Conservation (phyloP, 2,113 vertebrate genomes). For the Myocastor coypus region DNA sequence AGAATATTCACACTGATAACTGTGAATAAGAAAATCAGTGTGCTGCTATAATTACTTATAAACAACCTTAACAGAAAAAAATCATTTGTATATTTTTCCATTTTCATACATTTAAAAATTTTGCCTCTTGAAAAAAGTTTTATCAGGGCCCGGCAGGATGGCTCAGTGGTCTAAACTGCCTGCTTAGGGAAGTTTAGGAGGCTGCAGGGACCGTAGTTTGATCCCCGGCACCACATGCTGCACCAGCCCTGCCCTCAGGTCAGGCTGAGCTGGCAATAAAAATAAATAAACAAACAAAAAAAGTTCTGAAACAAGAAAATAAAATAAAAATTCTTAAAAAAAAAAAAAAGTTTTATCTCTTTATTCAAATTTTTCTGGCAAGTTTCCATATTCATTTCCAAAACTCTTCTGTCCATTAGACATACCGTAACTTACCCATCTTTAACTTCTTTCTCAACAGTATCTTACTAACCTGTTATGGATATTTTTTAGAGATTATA, state of each 20-base stretch:
- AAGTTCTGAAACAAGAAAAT: too few species aligned
- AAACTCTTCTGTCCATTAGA: background rate
- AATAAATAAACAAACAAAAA: too few species aligned
- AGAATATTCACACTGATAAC: background rate
- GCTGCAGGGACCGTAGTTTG: too few species aligned
- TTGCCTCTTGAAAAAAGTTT: too few species aligned
- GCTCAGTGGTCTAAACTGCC: too few species aligned
- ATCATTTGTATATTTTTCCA: background rate
- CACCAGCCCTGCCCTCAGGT: too few species aligned
- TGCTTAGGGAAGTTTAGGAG: too few species aligned
- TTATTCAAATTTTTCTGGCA: background rate
- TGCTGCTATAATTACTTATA: background rate
- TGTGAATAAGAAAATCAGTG: background rate
- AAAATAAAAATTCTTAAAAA: too few species aligned
- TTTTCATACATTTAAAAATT: background rate
- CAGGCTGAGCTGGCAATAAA: too few species aligned
- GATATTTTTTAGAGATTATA: slow-evolving; percentile 53
- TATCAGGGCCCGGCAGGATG: too few species aligned
- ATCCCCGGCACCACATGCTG: too few species aligned
- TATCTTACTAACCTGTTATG: background rate
- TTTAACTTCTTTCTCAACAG: background rate
- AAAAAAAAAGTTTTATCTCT: too few species aligned
- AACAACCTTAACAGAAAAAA: background rate
- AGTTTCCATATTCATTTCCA: background rate
- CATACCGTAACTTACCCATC: background rate